A percentile compares a stretch with the other conserved stretches of the same genome.
Evolutionary conservation across 64 coral and sea anemone species (phyloP).

Genomic region (Montipora foliosa): DNA sequence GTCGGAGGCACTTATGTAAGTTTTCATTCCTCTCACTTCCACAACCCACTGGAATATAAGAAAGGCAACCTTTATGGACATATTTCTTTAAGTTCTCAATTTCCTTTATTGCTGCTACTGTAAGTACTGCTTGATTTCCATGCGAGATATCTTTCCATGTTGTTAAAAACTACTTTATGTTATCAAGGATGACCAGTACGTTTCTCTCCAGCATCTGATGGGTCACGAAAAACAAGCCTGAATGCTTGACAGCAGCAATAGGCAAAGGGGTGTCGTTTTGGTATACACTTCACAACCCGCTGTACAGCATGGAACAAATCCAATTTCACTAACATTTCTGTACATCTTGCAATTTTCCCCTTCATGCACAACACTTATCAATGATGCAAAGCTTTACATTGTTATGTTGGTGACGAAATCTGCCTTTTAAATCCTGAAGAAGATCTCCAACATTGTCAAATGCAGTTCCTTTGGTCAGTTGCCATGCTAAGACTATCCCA

Average conservation of each 20-base stretch:
- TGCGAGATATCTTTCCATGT: conserved; percentile 62
- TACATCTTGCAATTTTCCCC: conserved; percentile 21
- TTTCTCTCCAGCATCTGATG: conserved; percentile 39
- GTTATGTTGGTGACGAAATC: conserved; percentile 34
- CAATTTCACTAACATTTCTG: conserved; percentile 45
- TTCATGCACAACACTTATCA: conserved; percentile 60
- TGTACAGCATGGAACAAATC: conserved; percentile 29
- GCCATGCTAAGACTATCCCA: conserved; percentile 23
- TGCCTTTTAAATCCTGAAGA: conserved; percentile 1
- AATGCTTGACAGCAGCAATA: conserved; percentile 59
- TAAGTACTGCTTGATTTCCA: conserved; percentile 33
- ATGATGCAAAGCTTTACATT: conserved; percentile 51
- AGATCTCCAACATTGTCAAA: conserved; percentile 44
- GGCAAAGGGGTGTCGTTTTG: conserved; percentile 58
- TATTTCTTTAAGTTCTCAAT: conserved; percentile 57
- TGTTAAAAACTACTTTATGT: conserved; percentile 43
- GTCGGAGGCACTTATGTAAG: conserved; percentile 56
- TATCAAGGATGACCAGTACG: conserved; percentile 24
- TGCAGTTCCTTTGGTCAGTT: conserved; percentile 1
- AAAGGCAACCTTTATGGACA: conserved; percentile 62
- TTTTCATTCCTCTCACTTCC: conserved; percentile 68
- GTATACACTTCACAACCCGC: conserved; percentile 36
- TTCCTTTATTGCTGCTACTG: conserved; percentile 41
- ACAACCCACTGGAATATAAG: conserved; percentile 55
- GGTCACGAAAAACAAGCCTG: conserved; percentile 37